These are phyloP conservation scores for Heteromormyrus szaboi DNA, from an alignment of 2,797 vertebrate genomes.

Conservation along the genomic window DNA sequence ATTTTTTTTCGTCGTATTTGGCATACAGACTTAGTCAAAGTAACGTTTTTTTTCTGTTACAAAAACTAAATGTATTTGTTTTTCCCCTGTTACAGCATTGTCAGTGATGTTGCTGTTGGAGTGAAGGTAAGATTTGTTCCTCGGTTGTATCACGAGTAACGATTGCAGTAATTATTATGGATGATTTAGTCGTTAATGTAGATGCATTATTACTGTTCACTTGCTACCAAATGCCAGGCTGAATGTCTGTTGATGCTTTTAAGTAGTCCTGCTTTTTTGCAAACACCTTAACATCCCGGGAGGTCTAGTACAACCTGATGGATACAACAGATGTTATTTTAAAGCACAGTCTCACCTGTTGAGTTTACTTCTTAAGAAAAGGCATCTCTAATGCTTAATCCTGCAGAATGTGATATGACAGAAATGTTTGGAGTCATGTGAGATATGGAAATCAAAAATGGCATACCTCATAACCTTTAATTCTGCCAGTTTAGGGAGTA, in stretches of 20 bases:
- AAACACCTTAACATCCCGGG: background rate
- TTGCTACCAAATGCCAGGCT: background rate
- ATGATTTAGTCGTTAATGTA: background rate
- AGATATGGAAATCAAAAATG: background rate
- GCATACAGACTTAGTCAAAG: background rate
- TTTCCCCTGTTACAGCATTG: conserved; percentile 60
- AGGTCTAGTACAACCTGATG: background rate
- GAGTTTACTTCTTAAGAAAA: background rate
- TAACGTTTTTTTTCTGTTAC: background rate
- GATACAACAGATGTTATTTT: background rate
- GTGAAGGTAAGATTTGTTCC: conserved; percentile 69
- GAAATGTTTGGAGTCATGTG: background rate
- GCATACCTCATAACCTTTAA: background rate
- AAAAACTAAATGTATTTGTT: background rate
- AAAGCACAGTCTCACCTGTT: background rate
- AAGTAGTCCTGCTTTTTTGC: background rate
- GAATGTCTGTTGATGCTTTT: background rate
- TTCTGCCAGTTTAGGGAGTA: background rate
- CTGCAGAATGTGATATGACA: background rate
- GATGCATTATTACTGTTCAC: background rate
- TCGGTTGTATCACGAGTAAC: background rate
- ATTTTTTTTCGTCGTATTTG: background rate
- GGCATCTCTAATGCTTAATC: background rate
- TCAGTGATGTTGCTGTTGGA: conserved; percentile 82
- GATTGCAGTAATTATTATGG: conserved; percentile 1